Base-by-base conservation (phyloP, 1,140 invertebrate species). In the Cyphomyrmex costatus region DNA sequence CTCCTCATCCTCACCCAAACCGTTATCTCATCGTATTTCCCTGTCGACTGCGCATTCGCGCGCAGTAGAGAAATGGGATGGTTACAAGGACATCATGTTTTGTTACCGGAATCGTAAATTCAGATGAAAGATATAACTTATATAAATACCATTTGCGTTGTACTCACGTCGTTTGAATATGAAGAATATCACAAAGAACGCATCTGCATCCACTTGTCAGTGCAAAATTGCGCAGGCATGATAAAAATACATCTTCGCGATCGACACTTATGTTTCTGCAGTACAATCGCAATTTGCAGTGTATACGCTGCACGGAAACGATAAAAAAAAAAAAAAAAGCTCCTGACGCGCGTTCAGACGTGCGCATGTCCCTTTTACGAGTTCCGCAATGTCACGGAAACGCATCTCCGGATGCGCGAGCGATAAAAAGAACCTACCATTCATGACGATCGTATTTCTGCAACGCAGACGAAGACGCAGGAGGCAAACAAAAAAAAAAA, bases 251-350 rank as follows among this genome's bases (percentile, higher is more conserved):
- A 24, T 66, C n/a, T 33, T 36, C 10, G 36, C 6, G 46, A 27
- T 61, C 60, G 82, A 42, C 30, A 53, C 51, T 86, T 82, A 66
- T 42, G 33, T 68, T 87, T 83, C 61, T 83, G 68, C 77, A 74
- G 21, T 14, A 61, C 77, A 76, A 87, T 88, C 77, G 61, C 61
- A 73, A 88, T 88, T 83, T 63, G 33, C 30, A 68, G 30, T 21
- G 49, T 46, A 61, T 42, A 63, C 19, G 21, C 3, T 14, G n/a
- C 16, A 27, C 16, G 19, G 42, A 53, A 73, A 12, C 70, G 61
- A 87, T 87, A 76, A 87, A 88, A 79, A 87, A 82, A 88, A 53
- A n/a, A n/a, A n/a, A 86, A 87, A 82, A 88, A 53, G 16, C n/a
- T 86, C 49, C 85, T 80, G 85, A 87, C 68, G 61, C 24, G 60